A percentile compares a stretch with the other conserved stretches of the same genome.
Conservation (phyloP, 1,140 invertebrate species). For the Ceratina australensis region DNA sequence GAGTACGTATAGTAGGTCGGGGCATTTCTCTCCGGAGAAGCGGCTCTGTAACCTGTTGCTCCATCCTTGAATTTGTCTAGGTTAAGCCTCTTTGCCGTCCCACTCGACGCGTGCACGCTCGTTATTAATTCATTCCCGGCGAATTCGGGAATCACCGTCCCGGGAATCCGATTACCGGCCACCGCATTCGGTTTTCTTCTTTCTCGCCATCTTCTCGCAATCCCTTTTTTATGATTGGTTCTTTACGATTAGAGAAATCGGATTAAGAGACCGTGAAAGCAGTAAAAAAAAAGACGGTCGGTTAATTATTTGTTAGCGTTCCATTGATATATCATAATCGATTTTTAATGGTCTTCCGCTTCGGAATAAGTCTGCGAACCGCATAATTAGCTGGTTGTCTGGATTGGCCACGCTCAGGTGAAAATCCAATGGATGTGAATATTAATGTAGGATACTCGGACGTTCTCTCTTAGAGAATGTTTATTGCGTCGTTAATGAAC, state of each 20-base stretch:
- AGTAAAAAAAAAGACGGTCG: too few relatives aligned
- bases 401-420: too few relatives aligned
- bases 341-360: too few relatives aligned
- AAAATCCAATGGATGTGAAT: too few relatives aligned
- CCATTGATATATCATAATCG: too few relatives aligned
- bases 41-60: constrained; percentile 66
- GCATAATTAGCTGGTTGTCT: too few relatives aligned
- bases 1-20: constrained; percentile 19
- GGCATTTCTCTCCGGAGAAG: constrained; percentile 35
- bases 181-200: neutral
- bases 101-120: constrained; percentile 39
- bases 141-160: constrained; percentile 52
- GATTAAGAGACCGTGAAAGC: too few relatives aligned
- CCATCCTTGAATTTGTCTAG: constrained; percentile 65
- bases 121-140: constrained; percentile 59
- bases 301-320: too few relatives aligned
- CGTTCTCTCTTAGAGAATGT: neutral
- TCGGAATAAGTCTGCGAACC: too few relatives aligned
- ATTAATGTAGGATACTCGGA: too few relatives aligned
- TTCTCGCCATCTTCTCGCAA: neutral
- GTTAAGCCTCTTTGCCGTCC: constrained; percentile 54
- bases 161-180: constrained; percentile 55
- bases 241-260: too few relatives aligned
- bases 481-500: neutral
- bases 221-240: too few relatives aligned